Evolutionary conservation across 2,797 vertebrate genomes (phyloP).

Genomic region (Sebastes aleutianus): DNA sequence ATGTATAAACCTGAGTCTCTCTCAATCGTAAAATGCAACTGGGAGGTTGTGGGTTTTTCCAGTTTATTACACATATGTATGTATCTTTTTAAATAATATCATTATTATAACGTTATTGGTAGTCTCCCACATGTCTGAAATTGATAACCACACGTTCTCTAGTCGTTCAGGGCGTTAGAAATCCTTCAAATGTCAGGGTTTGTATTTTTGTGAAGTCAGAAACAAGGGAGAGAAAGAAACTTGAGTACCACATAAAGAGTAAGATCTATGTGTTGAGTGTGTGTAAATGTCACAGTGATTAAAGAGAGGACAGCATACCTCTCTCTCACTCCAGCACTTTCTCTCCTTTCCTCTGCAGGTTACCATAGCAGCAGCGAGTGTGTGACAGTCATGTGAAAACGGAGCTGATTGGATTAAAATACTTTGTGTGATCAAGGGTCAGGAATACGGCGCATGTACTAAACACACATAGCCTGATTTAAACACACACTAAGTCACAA

Average conservation of each 20-base stretch:
- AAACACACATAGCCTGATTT: constrained; percentile 58
- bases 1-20: too few species aligned
- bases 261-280: constrained; percentile 2
- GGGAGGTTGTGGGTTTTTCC: too few species aligned
- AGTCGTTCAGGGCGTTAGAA: not conserved
- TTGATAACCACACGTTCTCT: not conserved
- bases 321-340: constrained; percentile 45
- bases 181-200: not conserved
- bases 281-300: constrained; percentile 46
- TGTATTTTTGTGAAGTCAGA: not conserved
- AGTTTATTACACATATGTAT: too few species aligned
- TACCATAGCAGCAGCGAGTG: constrained; percentile 79
- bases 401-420: constrained; percentile 89
- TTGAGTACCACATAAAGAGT: not conserved
- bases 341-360: constrained; percentile 66
- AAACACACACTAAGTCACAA: constrained; percentile 4
- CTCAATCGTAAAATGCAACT: too few species aligned
- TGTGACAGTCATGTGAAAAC: constrained; percentile 88
- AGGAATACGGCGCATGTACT: constrained; percentile 69
- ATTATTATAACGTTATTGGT: not conserved
- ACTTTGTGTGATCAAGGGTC: constrained; percentile 84
- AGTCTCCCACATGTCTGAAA: not conserved
- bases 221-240: constrained; percentile 16
- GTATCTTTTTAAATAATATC: not conserved
- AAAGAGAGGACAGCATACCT: constrained; percentile 34